These are phyloP conservation scores for Osmerus eperlanus DNA, from an alignment of 2,113 vertebrate species.

Conservation along the genomic window DNA sequence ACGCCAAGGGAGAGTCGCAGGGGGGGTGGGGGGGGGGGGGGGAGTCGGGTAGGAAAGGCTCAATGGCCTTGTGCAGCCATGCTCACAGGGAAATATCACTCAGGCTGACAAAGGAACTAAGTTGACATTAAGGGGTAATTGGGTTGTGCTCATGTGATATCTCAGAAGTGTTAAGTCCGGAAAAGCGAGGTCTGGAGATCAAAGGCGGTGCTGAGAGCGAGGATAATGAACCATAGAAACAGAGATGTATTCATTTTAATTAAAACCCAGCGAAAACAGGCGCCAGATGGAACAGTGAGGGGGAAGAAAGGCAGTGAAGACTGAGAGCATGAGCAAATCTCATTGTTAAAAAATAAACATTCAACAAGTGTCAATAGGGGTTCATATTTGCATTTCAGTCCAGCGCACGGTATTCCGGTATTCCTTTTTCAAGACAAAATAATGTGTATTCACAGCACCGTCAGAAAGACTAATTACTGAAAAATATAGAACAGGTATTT, in stretches of 20 bases:
- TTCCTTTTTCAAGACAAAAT: no score
- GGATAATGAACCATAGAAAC: constrained; percentile 37
- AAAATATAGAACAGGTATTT: background rate
- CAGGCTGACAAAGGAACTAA: constrained; percentile 63
- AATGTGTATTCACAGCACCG: no score
- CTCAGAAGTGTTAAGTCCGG: constrained; percentile 30
- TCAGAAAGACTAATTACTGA: background rate
- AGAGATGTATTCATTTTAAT: constrained; percentile 37
- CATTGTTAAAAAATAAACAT: background rate
- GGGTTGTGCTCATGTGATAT: constrained; percentile 44
- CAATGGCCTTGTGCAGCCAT: background rate
- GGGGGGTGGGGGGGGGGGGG: background rate
- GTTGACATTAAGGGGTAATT: constrained; percentile 71
- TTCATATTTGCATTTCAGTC: constrained; percentile 7
- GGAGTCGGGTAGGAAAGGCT: background rate
- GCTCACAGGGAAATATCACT: constrained; percentile 55
- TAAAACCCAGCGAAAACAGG: constrained; percentile 26
- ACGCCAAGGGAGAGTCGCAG: background rate
- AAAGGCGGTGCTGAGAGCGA: constrained; percentile 14
- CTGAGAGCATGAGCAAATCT: background rate
- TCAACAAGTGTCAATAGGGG: constrained; percentile 1
- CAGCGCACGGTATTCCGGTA: no score
- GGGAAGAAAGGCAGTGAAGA: background rate
- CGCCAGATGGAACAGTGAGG: background rate
- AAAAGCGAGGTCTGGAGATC: constrained; percentile 25